Evolutionary conservation across 1,140 invertebrate species (phyloP).

Genomic region (Oreohelix idahoensis): DNA sequence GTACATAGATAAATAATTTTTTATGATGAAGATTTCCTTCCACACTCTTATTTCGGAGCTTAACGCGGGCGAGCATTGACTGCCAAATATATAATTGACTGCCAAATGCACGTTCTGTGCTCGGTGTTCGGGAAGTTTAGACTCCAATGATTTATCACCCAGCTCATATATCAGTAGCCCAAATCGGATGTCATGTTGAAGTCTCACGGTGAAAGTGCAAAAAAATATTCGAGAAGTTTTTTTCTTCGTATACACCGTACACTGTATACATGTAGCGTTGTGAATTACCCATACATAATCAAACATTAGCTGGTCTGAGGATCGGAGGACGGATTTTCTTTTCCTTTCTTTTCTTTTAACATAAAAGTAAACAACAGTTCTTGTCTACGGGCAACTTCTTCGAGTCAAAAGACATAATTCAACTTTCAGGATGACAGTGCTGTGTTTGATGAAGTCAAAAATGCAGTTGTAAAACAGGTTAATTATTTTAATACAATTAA

Average conservation of each 20-base stretch:
- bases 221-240: neutral
- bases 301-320: neutral
- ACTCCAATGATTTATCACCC: neutral
- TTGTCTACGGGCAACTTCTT: too few species aligned
- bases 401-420: too few species aligned
- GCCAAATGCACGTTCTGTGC: conserved; percentile 12
- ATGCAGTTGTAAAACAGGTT: too few species aligned
- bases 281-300: neutral
- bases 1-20: too few species aligned
- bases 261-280: too few species aligned
- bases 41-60: neutral
- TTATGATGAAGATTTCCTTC: neutral
- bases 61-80: neutral
- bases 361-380: too few species aligned
- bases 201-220: neutral
- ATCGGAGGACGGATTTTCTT: too few species aligned
- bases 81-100: neutral
- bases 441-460: too few species aligned
- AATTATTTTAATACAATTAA: too few species aligned
- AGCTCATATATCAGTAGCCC: conserved; percentile 1
- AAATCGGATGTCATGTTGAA: conserved; percentile 14
- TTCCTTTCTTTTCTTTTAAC: too few species aligned
- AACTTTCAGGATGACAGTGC: too few species aligned
- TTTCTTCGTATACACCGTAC: neutral
- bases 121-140: neutral